phyloP scores from a whole-genome alignment of 2,113 vertebrate genomes.

The Bufo gargarizans region DNA sequence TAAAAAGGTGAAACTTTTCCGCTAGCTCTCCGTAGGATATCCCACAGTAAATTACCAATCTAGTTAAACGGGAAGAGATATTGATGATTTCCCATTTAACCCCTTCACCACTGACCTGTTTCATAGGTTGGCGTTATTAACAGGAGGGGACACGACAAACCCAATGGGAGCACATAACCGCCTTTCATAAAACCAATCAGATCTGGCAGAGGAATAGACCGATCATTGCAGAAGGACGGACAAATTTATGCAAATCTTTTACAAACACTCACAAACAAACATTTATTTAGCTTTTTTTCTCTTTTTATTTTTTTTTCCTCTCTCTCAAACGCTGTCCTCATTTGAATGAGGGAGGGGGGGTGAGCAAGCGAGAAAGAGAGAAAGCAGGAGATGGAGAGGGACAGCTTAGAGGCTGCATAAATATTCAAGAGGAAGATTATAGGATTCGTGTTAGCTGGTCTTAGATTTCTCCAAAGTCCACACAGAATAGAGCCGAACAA shows the following conservation, averaged over 20 bases:
- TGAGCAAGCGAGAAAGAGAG: conserved; percentile 70
- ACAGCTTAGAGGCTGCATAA: conserved; percentile 87
- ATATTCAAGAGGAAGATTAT: conserved; percentile 90
- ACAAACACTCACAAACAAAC: conserved; percentile 81
- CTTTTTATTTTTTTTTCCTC: conserved; percentile 76
- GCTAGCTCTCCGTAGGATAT: neutral
- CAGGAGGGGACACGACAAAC: neutral
- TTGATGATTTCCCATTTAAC: conserved; percentile 29
- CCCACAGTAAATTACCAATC: neutral
- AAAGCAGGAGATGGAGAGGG: conserved; percentile 79
- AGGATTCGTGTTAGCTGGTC: conserved; percentile 82
- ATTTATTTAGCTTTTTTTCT: conserved; percentile 84
- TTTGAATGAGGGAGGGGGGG: conserved; percentile 76
- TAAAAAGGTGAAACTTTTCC: neutral
- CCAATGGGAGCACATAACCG: neutral
- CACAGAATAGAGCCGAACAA: conserved; percentile 84
- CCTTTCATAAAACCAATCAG: conserved; percentile 58
- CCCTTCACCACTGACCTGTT: neutral
- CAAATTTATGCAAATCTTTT: conserved; percentile 86
- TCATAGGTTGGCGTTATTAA: conserved; percentile 8
- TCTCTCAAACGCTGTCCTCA: conserved; percentile 74
- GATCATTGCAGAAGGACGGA: conserved; percentile 77
- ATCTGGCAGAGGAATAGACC: conserved; percentile 78
- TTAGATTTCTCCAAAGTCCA: conserved; percentile 85
- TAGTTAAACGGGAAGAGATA: neutral